Evolutionary conservation across 1,140 invertebrate species (phyloP), one percentile per base, ranked within the genome.

Genomic region (Drosophila sp.): DNA sequence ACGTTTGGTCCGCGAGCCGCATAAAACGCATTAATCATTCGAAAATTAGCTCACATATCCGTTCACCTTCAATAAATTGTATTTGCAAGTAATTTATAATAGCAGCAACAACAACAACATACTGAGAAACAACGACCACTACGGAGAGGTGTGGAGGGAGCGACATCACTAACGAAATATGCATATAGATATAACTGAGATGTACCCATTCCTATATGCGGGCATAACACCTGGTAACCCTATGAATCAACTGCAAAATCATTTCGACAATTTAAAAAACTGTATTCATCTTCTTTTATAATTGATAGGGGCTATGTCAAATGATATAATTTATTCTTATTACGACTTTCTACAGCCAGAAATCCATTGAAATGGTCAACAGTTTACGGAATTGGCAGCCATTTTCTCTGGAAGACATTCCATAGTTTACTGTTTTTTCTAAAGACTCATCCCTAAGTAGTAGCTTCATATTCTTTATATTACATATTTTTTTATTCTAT

Each of bases 41-140:
- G 69, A 67, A 82, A 87, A 87, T 87, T 87, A 87, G 82, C 78
- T 70, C 75, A 78, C 78, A 87, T 87, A 82, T 87, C 82, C 82
- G 82, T 87, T 87, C 78, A 87, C 82, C 82, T 87, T 87, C 82
- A 86, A 86, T 87, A 73, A 86, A 87, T 87, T 81, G 76, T 73
- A 86, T 83, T 83, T 67, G 66, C 74, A 79, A 75, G 72, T 64
- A 71, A 77, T 59, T 63, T 38, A 53, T 53, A 65, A 38, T 18
- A 51, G 36, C 38, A 32, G 62, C 8, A 27, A 53, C 46, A 65
- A 38, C 25, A 51, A 41, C 38, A 32, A 70, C 8, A 27, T 40
- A 50, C 0, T 2, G 2, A 63, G 54, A 29, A 58, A 45, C 21
- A 70, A 29, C 57, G 5, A 25, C 6, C 1, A 18, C 25, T 46